Percentiles rank a stretch among this genome's conserved stretches.
phyloP scores from a whole-genome alignment of 2,797 vertebrate species.

The Platyrinchus mystaceus region DNA sequence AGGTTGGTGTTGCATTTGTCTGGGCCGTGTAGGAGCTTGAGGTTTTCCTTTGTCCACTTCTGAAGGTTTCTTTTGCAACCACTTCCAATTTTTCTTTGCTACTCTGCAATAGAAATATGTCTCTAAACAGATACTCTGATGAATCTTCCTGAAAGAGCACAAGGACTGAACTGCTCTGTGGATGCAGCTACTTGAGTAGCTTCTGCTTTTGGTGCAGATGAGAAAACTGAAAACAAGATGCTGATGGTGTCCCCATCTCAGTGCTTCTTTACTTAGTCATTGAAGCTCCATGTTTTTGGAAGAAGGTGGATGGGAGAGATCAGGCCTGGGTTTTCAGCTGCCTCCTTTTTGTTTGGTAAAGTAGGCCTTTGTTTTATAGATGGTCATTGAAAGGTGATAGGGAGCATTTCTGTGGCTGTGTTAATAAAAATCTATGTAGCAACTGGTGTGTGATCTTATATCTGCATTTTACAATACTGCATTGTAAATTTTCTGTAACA shows the following conservation, averaged over 20 bases:
- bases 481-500: neutral
- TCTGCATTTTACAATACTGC: neutral
- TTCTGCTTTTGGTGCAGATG: neutral
- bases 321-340: neutral
- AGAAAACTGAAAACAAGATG: neutral
- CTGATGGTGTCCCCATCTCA: neutral
- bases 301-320: neutral
- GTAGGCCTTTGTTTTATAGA: neutral
- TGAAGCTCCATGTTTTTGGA: neutral
- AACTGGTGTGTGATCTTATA: neutral
- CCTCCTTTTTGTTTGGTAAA: neutral
- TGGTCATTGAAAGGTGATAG: neutral
- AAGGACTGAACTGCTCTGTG: neutral
- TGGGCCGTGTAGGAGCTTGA: neutral
- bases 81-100: neutral
- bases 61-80: neutral
- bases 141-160: neutral
- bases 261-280: neutral
- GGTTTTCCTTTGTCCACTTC: neutral
- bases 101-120: neutral
- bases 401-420: neutral
- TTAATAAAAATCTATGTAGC: neutral
- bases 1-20: neutral
- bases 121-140: neutral
- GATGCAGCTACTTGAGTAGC: neutral